Percentiles rank a stretch among this genome's conserved stretches.
Evolutionary conservation across 1,140 invertebrate genomes (phyloP).

Genomic region (Adelges cooleyi): DNA sequence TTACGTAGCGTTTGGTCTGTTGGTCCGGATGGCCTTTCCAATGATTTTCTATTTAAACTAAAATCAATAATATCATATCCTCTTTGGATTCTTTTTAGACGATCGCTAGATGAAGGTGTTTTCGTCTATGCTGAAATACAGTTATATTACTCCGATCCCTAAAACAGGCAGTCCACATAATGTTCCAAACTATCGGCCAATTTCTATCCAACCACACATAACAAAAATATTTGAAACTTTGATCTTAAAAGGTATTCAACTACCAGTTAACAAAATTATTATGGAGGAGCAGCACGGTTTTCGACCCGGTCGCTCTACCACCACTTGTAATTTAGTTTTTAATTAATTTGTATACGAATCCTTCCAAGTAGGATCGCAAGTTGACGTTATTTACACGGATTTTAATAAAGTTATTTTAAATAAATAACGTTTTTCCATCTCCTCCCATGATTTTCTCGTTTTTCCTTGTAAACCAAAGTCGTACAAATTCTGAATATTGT

Average conservation of each 20-base stretch:
- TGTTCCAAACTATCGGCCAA: not conserved
- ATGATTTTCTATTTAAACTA: not conserved
- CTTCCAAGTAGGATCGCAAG: conserved; percentile 5
- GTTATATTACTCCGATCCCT: not conserved
- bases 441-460: too few relatives aligned
- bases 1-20: not conserved
- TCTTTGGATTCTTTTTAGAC: not conserved
- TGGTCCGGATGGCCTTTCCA: not conserved
- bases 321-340: not conserved
- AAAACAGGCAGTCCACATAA: not conserved
- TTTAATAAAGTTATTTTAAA: too few relatives aligned
- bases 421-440: too few relatives aligned
- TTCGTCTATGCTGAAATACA: not conserved
- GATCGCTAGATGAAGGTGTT: not conserved
- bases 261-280: not conserved
- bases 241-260: not conserved
- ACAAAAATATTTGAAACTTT: not conserved
- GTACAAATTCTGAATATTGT: too few relatives aligned
- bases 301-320: too few relatives aligned
- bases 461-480: too few relatives aligned
- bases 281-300: not conserved
- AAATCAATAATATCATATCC: not conserved
- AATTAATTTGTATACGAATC: not conserved
- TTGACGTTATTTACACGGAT: conserved; percentile 34
- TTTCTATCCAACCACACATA: not conserved